phyloP scores from a whole-genome alignment of 2,888 invertebrate genomes.

The Erannis defoliaria region DNA sequence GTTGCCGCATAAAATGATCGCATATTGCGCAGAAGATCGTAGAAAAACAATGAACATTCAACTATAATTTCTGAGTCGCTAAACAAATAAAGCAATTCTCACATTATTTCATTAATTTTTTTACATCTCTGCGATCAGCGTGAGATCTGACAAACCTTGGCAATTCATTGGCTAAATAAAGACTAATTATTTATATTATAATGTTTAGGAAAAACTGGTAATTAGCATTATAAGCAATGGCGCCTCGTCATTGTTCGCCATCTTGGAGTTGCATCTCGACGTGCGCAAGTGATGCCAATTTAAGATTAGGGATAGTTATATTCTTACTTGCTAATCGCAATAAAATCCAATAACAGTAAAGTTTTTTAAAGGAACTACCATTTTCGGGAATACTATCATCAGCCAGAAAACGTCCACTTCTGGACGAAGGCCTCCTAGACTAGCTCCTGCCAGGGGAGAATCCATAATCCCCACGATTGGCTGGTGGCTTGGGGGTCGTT shows the following conservation, averaged over 20 bases:
- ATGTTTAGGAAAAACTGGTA: slow-evolving; percentile 41
- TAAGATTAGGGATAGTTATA: neutral
- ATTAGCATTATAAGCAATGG: slow-evolving; percentile 38
- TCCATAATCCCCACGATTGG: no score
- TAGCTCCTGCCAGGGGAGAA: no score
- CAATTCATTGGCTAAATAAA: slow-evolving; percentile 44
- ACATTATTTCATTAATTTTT: slow-evolving; percentile 45
- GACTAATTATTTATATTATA: slow-evolving; percentile 41
- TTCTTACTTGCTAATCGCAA: no score
- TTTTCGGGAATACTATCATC: no score
- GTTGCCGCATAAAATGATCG: no score
- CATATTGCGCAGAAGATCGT: slow-evolving; percentile 26
- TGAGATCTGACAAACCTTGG: slow-evolving; percentile 44
- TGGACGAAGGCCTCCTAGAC: no score
- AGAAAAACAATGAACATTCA: slow-evolving; percentile 33
- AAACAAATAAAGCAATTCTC: slow-evolving; percentile 46
- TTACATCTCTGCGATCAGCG: slow-evolving; percentile 37
- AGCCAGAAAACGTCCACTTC: no score
- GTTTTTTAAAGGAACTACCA: no score
- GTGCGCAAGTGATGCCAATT: slow-evolving; percentile 34
- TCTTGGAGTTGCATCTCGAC: slow-evolving; percentile 41
- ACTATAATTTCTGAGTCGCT: slow-evolving; percentile 40
- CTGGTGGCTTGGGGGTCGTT: no score
- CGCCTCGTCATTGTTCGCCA: slow-evolving; percentile 42
- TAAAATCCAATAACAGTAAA: no score